phyloP scores from a whole-genome alignment of 1,140 invertebrate genomes.

The Sminthurides bifidus region DNA sequence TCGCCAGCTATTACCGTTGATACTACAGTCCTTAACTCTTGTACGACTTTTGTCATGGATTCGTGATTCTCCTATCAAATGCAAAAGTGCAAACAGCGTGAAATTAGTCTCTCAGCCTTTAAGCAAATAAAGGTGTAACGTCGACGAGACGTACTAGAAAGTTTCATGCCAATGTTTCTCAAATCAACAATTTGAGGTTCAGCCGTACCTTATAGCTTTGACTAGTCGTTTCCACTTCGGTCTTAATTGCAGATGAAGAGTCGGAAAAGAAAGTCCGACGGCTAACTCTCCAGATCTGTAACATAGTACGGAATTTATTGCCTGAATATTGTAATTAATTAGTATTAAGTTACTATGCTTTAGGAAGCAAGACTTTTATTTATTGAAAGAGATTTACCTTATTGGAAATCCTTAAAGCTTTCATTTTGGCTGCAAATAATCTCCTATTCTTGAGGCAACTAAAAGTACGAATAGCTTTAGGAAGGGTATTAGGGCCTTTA shows the following conservation, averaged over 20 bases:
- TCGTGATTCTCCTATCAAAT: slow-evolving; percentile 61
- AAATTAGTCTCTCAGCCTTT: neutral
- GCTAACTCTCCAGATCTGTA: slow-evolving; percentile 11
- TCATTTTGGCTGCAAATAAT: too few species aligned
- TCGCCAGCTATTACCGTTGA: slow-evolving; percentile 60
- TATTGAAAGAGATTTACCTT: too few species aligned
- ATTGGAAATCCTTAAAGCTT: too few species aligned
- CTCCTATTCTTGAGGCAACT: too few species aligned
- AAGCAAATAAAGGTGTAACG: neutral
- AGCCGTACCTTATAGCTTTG: slow-evolving; percentile 20
- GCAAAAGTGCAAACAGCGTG: neutral
- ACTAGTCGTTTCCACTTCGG: slow-evolving; percentile 23
- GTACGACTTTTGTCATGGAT: slow-evolving; percentile 64
- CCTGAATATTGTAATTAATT: slow-evolving; percentile 1
- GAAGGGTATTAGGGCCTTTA: too few species aligned
- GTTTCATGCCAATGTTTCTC: too few species aligned
- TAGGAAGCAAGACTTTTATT: neutral
- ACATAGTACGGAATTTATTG: too few species aligned
- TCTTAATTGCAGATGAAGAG: slow-evolving; percentile 22
- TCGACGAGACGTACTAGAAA: too few species aligned
- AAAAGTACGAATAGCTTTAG: too few species aligned
- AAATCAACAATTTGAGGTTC: too few species aligned
- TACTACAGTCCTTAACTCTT: slow-evolving; percentile 53
- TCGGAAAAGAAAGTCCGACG: slow-evolving; percentile 20
- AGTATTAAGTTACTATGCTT: neutral